Conservation (phyloP, 2,797 vertebrate species). For the Adrianichthys oophorus region DNA sequence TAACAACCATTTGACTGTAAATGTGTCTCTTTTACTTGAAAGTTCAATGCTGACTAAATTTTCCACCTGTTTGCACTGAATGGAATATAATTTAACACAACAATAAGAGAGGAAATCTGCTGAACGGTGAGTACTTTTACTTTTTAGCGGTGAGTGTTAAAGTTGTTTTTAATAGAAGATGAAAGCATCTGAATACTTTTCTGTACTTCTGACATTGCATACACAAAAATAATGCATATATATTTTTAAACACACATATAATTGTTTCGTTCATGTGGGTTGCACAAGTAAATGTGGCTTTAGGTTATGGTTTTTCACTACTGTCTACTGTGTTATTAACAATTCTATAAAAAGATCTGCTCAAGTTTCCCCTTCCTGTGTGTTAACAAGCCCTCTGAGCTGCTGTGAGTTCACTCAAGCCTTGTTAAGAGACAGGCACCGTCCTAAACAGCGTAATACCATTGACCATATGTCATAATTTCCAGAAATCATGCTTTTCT, state of each 20-base stretch:
- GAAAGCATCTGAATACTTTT: conserved; percentile 8
- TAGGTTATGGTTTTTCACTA: conserved; percentile 73
- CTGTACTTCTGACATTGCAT: conserved; percentile 17
- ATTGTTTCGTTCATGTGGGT: conserved; percentile 56
- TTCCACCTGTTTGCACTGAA: not conserved
- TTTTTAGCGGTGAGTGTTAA: not conserved
- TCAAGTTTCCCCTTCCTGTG: conserved; percentile 73
- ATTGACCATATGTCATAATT: conserved; percentile 56
- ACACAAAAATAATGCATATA: conserved; percentile 9
- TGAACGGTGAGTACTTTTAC: not conserved
- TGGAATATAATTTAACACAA: not conserved
- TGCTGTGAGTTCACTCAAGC: conserved; percentile 28
- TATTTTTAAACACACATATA: conserved; percentile 30
- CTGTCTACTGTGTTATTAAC: conserved; percentile 78
- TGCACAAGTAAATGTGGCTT: conserved; percentile 73
- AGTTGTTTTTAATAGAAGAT: not conserved
- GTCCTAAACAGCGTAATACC: conserved; percentile 40
- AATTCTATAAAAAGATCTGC: conserved; percentile 77
- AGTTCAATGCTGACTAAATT: too few relatives aligned
- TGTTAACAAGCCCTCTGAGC: conserved; percentile 58
- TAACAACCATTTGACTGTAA: too few relatives aligned
- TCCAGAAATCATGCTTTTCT: conserved; percentile 57
- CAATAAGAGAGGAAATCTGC: not conserved
- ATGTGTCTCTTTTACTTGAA: too few relatives aligned
- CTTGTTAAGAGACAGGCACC: conserved; percentile 28